Evolutionary conservation across 2,797 vertebrate genomes (phyloP).

Genomic region (Coranthus polyacanthus): DNA sequence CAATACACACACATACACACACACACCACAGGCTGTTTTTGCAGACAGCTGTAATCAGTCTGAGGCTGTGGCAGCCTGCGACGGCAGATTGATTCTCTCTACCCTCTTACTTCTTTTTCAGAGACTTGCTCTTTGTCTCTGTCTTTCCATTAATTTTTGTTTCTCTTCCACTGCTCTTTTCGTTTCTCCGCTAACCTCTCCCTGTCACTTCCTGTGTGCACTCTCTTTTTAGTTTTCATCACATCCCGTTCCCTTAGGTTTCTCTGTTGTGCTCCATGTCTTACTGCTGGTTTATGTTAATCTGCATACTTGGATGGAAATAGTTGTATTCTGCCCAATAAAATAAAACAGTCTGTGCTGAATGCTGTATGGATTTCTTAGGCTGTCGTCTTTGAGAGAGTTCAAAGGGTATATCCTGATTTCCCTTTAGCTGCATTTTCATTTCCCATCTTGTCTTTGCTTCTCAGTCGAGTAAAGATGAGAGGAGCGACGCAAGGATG

Average conservation of each 20-base stretch:
- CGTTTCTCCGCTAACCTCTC: slow-evolving; percentile 30
- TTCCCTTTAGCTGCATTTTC: background rate
- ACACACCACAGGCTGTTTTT: slow-evolving; percentile 45
- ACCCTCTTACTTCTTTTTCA: slow-evolving; percentile 35
- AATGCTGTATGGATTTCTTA: background rate
- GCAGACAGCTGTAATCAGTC: slow-evolving; percentile 71
- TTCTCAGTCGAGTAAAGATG: background rate
- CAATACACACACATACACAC: slow-evolving; percentile 42
- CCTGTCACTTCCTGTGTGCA: slow-evolving; percentile 31
- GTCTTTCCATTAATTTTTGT: slow-evolving; percentile 43
- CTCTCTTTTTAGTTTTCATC: slow-evolving; percentile 27
- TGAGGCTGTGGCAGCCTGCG: slow-evolving; percentile 29
- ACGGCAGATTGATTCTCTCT: slow-evolving; percentile 67
- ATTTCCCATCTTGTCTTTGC: background rate
- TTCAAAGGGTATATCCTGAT: background rate
- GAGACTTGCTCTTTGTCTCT: slow-evolving; percentile 48
- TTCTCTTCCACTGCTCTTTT: slow-evolving; percentile 43
- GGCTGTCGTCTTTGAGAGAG: too few species aligned
- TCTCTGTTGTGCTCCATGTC: background rate
- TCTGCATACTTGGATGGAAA: slow-evolving; percentile 12
- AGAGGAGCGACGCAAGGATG: background rate
- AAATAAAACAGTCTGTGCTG: background rate
- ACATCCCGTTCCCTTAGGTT: slow-evolving; percentile 27
- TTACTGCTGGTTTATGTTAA: slow-evolving; percentile 3
- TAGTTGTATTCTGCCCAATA: slow-evolving; percentile 5